A percentile compares a stretch with the other conserved stretches of the same genome.
These are phyloP conservation scores for Pristiophorus japonicus DNA, from an alignment of 2,113 vertebrate genomes.

Conservation along the genomic window DNA sequence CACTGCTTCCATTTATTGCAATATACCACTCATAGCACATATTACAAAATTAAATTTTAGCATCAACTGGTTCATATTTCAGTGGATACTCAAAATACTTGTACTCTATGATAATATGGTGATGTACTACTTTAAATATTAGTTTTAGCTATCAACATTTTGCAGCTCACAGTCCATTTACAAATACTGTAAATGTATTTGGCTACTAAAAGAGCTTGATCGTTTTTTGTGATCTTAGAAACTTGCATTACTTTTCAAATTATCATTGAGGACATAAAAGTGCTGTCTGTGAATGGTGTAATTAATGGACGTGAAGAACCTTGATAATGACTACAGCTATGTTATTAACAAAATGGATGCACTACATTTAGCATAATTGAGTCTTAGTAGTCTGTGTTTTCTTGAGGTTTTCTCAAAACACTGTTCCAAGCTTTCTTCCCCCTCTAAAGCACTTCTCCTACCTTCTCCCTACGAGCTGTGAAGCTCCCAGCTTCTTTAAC, in stretches of 20 bases:
- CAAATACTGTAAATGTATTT: neutral
- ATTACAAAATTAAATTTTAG: neutral
- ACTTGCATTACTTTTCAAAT: neutral
- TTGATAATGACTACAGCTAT: neutral
- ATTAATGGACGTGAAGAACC: neutral
- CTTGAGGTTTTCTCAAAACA: neutral
- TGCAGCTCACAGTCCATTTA: neutral
- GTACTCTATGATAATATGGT: neutral
- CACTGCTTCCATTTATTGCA: neutral
- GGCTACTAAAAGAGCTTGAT: neutral
- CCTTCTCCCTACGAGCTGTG: neutral
- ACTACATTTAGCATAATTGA: neutral
- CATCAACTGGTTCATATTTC: neutral
- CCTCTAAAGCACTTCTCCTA: neutral
- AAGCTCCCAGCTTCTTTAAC: neutral
- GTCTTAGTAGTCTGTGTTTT: neutral
- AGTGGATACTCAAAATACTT: neutral
- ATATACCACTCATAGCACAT: neutral
- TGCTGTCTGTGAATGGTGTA: neutral
- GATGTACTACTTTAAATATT: neutral
- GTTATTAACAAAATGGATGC: neutral
- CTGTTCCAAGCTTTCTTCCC: neutral
- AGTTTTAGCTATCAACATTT: neutral
- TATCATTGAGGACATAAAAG: neutral
- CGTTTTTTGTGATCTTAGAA: neutral